Base-by-base conservation (phyloP, 2,113 vertebrate genomes). In the Boleophthalmus pectinirostris region DNA sequence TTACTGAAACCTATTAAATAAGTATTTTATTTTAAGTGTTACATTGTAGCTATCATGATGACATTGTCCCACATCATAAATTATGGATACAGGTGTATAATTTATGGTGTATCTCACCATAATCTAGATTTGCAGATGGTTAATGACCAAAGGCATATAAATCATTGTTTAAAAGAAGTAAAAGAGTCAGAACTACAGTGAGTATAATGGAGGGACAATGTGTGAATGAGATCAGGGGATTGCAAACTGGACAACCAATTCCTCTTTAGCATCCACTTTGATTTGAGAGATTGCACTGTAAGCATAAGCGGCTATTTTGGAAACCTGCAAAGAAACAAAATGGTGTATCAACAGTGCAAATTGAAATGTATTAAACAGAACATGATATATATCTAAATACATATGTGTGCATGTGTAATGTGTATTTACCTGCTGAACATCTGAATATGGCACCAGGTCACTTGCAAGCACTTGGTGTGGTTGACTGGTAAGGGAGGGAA, bases 221-320 rank as follows among this genome's bases (percentile, higher is more conserved):
- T 64, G 35, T n/a, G 20, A 54, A 72, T 63, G 24, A 68, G 74
- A 71, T 97, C 95, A 98, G 2, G 96, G 97, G 87, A 98, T 97
- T 79, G 96, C 95, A 91, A 98, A 98, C 92, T 98, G 96, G 87
- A 98, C 97, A 86, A 98, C 96, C 81, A 98, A 93, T 74, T 98
- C 97, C 89, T 98, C 96, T 93, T 97, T 98, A 77, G 96, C 95
- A 6, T 98, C 95, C 81, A 98, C 96, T 74, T 95, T 96, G 90
- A 98, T 98, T 93, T 98, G 97, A 80, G 97, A 98, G 89, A 98
- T 97, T 71, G 97, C 96, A 87, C 97, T 98, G 93, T 94, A 97
- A 88, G 97, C 96, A 0, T 98, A 98, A 20, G 96, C 97, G 61
- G 97, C 96, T 90, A 97, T 96, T 93, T 96, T 96, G 82, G 95